A percentile compares a stretch with the other conserved stretches of the same genome.
phyloP scores from a whole-genome alignment of 2,113 vertebrate species.

The Stegostoma tigrinum region DNA sequence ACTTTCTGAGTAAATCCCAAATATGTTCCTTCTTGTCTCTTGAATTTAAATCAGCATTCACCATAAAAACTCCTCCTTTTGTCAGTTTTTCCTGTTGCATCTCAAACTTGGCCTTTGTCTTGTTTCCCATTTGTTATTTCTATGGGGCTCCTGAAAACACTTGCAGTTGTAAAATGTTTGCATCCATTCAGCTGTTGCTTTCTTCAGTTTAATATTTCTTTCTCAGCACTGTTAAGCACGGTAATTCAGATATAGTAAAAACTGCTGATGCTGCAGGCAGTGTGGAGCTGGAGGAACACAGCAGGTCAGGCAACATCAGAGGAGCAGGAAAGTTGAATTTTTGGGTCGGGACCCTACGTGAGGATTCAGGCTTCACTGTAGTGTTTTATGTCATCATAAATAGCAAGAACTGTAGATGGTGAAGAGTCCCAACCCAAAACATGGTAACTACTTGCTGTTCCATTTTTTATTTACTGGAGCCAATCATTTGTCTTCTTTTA shows the following conservation, averaged over 20 bases:
- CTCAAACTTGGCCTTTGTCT: background rate
- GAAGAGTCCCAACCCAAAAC: too few species aligned
- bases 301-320: too few species aligned
- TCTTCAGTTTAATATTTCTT: background rate
- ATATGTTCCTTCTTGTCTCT: background rate
- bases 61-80: background rate
- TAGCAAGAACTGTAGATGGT: too few species aligned
- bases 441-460: background rate
- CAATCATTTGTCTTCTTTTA: background rate
- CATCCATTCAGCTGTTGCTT: background rate
- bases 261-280: too few species aligned
- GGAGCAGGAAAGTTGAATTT: too few species aligned
- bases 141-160: background rate
- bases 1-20: background rate
- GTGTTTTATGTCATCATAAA: too few species aligned
- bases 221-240: background rate
- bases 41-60: background rate
- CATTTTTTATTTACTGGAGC: background rate
- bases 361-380: too few species aligned
- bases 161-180: background rate
- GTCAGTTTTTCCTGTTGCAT: background rate
- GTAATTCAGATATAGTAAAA: too few species aligned
- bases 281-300: too few species aligned
- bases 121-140: background rate
- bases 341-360: too few species aligned